Evolutionary conservation across 2,797 vertebrate genomes (phyloP).

Genomic region (Oreochromis mossambicus): DNA sequence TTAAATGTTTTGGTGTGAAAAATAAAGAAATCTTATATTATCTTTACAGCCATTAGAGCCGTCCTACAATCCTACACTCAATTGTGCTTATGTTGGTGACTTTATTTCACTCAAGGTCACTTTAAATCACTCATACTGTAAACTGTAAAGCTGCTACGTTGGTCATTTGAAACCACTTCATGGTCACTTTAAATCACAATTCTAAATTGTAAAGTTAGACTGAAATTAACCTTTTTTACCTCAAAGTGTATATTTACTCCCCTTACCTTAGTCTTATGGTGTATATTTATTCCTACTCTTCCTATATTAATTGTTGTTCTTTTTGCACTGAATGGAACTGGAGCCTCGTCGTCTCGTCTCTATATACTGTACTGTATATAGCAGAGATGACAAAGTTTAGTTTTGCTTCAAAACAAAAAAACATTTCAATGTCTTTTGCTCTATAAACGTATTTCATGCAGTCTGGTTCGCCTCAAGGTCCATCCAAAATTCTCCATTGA

Average conservation of each 20-base stretch:
- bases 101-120: not conserved
- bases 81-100: not conserved
- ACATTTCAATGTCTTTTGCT: not conserved
- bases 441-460: accelerated
- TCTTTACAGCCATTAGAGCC: accelerated
- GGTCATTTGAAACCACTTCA: not conserved
- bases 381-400: not conserved
- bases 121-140: not conserved
- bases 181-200: not conserved
- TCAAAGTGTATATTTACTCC: not conserved
- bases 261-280: not conserved
- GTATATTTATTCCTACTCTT: not conserved
- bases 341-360: not conserved
- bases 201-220: not conserved
- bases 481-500: not conserved
- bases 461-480: not conserved
- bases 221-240: not conserved
- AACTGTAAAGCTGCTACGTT: not conserved
- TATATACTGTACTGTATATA: not conserved
- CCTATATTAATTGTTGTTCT: not conserved
- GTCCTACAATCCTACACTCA: not conserved
- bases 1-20: not conserved
- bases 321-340: not conserved
- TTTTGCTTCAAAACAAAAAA: not conserved
- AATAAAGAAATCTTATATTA: not conserved